phyloP scores from a whole-genome alignment of 2,113 vertebrate species.

The Heterocephalus glaber region DNA sequence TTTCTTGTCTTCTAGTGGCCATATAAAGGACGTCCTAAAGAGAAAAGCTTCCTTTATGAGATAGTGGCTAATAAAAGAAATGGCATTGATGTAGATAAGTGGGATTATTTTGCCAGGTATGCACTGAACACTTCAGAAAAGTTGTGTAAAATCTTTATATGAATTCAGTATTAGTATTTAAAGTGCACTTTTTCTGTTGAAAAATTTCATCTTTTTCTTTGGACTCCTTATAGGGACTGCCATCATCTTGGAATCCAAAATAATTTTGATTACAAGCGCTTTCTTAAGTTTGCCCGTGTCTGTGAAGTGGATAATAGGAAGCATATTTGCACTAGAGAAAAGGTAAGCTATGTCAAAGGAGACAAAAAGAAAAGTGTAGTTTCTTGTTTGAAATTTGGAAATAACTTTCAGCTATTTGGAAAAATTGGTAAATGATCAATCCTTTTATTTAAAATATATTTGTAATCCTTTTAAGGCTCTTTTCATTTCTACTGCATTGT shows the following conservation, averaged over 20 bases:
- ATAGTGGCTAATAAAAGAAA: conserved; percentile 96
- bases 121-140: conserved; percentile 30
- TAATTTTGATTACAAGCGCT: conserved; percentile 94
- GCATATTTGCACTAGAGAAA: conserved; percentile 93
- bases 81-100: conserved; percentile 98
- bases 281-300: conserved; percentile 93
- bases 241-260: conserved; percentile 96
- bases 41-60: conserved; percentile 96
- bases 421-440: conserved; percentile 13
- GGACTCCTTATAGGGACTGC: conserved; percentile 90
- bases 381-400: conserved; percentile 22
- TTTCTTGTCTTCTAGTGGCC: conserved; percentile 87
- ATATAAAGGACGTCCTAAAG: conserved; percentile 89
- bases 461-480: neutral
- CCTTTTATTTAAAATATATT: conserved; percentile 32
- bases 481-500: conserved; percentile 20
- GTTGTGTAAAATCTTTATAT: neutral
- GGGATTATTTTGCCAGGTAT: conserved; percentile 99
- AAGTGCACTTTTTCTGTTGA: neutral
- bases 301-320: conserved; percentile 89
- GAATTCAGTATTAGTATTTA: neutral
- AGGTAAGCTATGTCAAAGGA: conserved; percentile 85
- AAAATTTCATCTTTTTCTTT: conserved; percentile 58
- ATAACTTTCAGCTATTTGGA: conserved; percentile 10
- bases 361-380: neutral